These are phyloP conservation scores for Pteropus rufus DNA, from an alignment of 2,797 vertebrate species.

Conservation along the genomic window DNA sequence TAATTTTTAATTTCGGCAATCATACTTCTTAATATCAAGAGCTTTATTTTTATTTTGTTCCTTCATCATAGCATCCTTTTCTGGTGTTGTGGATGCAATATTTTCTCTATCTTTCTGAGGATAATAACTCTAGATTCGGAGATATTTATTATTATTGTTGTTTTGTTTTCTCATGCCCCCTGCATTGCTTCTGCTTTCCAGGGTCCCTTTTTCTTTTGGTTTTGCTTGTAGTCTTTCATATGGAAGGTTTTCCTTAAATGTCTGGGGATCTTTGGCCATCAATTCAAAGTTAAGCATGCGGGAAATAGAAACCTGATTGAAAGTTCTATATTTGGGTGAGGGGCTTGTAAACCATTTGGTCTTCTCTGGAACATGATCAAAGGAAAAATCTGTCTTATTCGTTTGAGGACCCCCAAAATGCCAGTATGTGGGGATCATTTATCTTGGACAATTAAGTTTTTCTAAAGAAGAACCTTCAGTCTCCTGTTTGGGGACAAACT, in stretches of 20 bases:
- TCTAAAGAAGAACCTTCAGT: neutral
- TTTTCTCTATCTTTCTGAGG: neutral
- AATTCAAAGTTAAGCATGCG: neutral
- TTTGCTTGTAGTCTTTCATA: neutral
- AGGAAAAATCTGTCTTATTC: neutral
- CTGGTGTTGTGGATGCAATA: neutral
- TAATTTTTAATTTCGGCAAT: neutral
- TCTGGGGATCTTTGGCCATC: neutral
- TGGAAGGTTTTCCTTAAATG: neutral
- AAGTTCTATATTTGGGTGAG: neutral
- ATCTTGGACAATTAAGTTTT: neutral
- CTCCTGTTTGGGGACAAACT: neutral
- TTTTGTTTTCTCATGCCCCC: neutral
- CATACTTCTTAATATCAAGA: neutral
- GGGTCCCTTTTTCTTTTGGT: neutral
- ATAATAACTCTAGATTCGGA: neutral
- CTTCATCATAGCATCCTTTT: neutral
- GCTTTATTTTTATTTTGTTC: neutral
- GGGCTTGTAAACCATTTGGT: neutral
- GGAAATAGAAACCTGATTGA: neutral
- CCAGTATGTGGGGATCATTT: neutral
- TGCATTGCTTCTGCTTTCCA: neutral
- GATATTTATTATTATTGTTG: neutral
- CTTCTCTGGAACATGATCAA: neutral
- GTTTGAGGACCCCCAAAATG: neutral